Base-by-base conservation (phyloP, 1,140 invertebrate species). In the Mamestra configurata region DNA sequence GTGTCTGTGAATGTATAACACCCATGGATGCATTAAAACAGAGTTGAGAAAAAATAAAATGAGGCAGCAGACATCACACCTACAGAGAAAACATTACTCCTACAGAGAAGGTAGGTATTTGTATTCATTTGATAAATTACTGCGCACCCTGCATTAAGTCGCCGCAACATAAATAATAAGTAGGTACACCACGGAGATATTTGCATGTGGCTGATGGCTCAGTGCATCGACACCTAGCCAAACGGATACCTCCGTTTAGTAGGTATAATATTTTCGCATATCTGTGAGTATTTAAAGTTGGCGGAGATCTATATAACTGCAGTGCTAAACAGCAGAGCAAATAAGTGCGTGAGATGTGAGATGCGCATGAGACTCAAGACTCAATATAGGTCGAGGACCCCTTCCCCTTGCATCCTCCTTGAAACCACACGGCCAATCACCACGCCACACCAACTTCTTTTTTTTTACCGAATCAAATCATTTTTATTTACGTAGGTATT, bases 351-450 rank as follows among this genome's bases (percentile, higher is more conserved):
- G 68, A 82, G 77, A 79, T 31, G 27, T 31, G 1, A n/a, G n/a
- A n/a, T 72, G 53, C 22, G 77, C 77, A 66, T 27, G 70, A 81
- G 79, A 61, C 83, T 20, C 27, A 1, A 31, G 2, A 31, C 27
- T 81, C 86, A 88, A 92, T 90, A 81, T 94, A 86, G 92, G 92
- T 94, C 90, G 93, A 93, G 86, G 88, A 91, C 91, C 93, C 85
- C 68, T 85, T 94, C 91, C 86, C 93, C 93, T 94, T 94, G 92
- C 88, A 93, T 79, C 79, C 93, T 92, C 93, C 93, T 94, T 94
- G 88, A 88, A 82, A 77, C 11, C 59, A 77, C 82, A 86, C 89
- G 93, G 92, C 90, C 93, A 93, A 87, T 94, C 91, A 93, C 92
- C 92, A 94, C 35, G 46, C 81, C 78, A 86, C 59, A 55, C 79